Evolutionary conservation across 2,797 vertebrate species (phyloP).

Genomic region (Geotrypetes seraphini): DNA sequence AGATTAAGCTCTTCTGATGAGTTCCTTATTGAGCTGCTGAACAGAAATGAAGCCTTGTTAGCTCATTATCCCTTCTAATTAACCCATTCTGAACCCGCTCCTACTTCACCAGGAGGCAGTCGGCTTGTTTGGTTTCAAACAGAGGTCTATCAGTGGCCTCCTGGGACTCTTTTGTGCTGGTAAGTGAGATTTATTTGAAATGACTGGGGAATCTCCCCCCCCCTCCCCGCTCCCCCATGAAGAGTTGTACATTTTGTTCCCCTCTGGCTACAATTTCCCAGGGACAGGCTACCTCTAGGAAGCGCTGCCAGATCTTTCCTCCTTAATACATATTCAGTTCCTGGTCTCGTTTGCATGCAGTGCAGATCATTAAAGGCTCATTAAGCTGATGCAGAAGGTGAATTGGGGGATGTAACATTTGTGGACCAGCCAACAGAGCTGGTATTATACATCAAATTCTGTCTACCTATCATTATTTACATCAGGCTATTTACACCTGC

Average conservation of each 20-base stretch:
- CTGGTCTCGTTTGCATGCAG: slow-evolving; percentile 34
- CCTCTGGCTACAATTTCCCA: slow-evolving; percentile 53
- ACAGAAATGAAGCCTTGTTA: slow-evolving; percentile 67
- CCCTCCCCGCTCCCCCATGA: slow-evolving; percentile 47
- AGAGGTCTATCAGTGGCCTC: slow-evolving; percentile 54
- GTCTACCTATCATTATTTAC: too few relatives aligned
- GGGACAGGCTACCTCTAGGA: slow-evolving; percentile 43
- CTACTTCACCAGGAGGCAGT: slow-evolving; percentile 56
- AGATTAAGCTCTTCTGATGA: slow-evolving; percentile 81
- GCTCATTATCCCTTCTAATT: slow-evolving; percentile 83
- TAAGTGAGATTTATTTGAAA: slow-evolving; percentile 55
- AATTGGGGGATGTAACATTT: slow-evolving; percentile 2
- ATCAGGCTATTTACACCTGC: too few relatives aligned
- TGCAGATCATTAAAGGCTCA: slow-evolving; percentile 32
- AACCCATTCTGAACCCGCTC: slow-evolving; percentile 62
- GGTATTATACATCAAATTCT: neutral
- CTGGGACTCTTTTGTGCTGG: slow-evolving; percentile 51
- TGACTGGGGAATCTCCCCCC: slow-evolving; percentile 32
- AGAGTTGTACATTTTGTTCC: slow-evolving; percentile 30
- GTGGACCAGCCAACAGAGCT: slow-evolving; percentile 2
- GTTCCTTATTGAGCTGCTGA: slow-evolving; percentile 73
- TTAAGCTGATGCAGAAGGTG: slow-evolving; percentile 35
- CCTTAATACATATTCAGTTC: slow-evolving; percentile 33
- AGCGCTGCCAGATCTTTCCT: slow-evolving; percentile 23
- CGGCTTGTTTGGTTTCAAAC: slow-evolving; percentile 48